Conservation (phyloP, 2,797 vertebrate genomes). For the Poeciliopsis gracilis region DNA sequence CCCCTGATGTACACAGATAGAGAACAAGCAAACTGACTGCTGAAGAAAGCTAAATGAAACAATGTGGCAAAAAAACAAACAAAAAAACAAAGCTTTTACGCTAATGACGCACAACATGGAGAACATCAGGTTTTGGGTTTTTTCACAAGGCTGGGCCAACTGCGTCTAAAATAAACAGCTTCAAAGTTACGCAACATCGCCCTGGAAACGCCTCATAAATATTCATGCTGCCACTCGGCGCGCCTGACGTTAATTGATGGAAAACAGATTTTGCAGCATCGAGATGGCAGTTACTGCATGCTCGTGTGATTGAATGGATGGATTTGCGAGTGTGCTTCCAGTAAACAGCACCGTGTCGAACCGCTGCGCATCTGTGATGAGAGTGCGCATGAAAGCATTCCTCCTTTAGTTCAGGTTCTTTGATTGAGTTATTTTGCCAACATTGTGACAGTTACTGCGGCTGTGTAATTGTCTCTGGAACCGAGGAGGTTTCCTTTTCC, state of each 20-base stretch:
- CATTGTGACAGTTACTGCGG: constrained; percentile 11
- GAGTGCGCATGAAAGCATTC: background rate
- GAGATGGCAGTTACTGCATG: constrained; percentile 27
- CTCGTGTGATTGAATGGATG: background rate
- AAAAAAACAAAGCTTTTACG: constrained; percentile 7
- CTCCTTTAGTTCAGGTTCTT: constrained; percentile 17
- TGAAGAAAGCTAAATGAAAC: background rate
- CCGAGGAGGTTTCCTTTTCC: constrained; percentile 15
- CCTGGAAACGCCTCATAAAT: constrained; percentile 66
- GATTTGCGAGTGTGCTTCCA: constrained; percentile 9
- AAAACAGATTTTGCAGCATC: constrained; percentile 54
- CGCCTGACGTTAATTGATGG: constrained; percentile 65
- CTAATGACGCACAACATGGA: constrained; percentile 37
- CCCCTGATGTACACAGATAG: background rate
- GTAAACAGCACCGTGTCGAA: background rate
- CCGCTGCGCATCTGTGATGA: background rate
- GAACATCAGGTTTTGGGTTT: constrained; percentile 29
- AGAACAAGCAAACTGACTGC: background rate
- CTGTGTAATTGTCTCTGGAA: background rate
- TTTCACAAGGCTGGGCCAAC: constrained; percentile 24
- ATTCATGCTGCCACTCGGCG: constrained; percentile 47
- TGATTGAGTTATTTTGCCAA: constrained; percentile 15
- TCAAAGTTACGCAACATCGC: constrained; percentile 61
- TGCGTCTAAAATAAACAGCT: constrained; percentile 65
- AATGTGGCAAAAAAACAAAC: background rate